Percentiles rank a stretch among this genome's conserved stretches.
These are phyloP conservation scores for Opisthocomus hoazin DNA, from an alignment of 2,113 vertebrate species.

Conservation along the genomic window DNA sequence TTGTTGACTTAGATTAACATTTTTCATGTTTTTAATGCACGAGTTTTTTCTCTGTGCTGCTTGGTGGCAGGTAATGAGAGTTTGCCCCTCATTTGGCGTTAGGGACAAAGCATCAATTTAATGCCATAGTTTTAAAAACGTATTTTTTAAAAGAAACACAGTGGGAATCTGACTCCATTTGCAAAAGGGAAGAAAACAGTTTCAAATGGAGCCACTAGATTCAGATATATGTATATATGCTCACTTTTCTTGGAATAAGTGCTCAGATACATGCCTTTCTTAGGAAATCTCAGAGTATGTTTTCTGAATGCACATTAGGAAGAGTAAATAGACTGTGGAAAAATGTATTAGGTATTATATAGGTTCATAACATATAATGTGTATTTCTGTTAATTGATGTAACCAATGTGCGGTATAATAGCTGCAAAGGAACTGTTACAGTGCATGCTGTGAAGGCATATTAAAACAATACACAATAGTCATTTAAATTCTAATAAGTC, in stretches of 20 bases:
- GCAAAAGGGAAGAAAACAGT: background rate
- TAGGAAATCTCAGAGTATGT: background rate
- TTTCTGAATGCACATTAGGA: slow-evolving; percentile 27
- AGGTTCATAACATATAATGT: slow-evolving; percentile 37
- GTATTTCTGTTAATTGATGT: slow-evolving; percentile 65
- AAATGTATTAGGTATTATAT: slow-evolving; percentile 45
- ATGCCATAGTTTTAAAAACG: background rate
- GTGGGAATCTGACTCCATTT: background rate
- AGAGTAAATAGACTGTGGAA: slow-evolving; percentile 27
- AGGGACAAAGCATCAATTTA: background rate
- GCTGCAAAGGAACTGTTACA: slow-evolving; percentile 37
- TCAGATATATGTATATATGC: background rate
- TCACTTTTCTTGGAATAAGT: background rate
- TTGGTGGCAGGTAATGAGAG: background rate
- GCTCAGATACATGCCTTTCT: background rate
- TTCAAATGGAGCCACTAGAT: background rate
- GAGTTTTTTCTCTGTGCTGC: background rate
- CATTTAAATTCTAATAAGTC: slow-evolving; percentile 54
- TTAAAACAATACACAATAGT: slow-evolving; percentile 59
- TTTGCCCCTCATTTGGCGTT: background rate
- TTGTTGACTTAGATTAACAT: background rate
- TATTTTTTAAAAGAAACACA: background rate
- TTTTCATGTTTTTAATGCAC: background rate
- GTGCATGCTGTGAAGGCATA: slow-evolving; percentile 60
- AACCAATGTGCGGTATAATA: slow-evolving; percentile 22